phyloP scores from a whole-genome alignment of 2,113 vertebrate species.

The Pheucticus melanocephalus region DNA sequence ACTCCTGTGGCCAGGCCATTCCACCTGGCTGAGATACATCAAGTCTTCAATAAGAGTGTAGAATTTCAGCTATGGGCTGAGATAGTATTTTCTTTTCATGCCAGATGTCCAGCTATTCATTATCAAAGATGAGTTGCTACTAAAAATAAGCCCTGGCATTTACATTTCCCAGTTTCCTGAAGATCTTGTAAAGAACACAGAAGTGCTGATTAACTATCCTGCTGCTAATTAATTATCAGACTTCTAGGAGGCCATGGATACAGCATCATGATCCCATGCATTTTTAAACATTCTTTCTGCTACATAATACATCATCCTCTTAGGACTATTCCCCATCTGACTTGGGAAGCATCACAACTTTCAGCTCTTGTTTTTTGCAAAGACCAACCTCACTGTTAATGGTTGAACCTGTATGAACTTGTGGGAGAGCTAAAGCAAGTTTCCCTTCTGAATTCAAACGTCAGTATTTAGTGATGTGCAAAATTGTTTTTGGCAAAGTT shows the following conservation, averaged over 20 bases:
- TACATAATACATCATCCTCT: not conserved
- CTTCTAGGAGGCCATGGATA: not conserved
- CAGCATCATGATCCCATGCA: not conserved
- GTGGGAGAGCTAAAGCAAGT: conserved; percentile 20
- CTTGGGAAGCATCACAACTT: not conserved
- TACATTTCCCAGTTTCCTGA: not conserved
- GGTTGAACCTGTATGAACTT: conserved; percentile 49
- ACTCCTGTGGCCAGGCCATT: not conserved
- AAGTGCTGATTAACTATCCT: not conserved
- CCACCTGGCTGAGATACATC: not conserved
- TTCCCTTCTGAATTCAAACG: conserved; percentile 17
- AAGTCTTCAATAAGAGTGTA: not conserved
- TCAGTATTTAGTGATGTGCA: conserved; percentile 42
- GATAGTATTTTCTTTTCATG: not conserved
- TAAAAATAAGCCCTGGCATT: not conserved
- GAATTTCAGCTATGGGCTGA: not conserved
- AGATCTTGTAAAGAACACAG: not conserved
- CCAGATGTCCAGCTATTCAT: not conserved
- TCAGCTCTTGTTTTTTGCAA: conserved; percentile 3
- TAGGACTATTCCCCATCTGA: not conserved
- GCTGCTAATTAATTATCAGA: not conserved
- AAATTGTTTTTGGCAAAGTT: conserved; percentile 42
- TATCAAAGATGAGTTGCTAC: not conserved
- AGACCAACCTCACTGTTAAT: not conserved
- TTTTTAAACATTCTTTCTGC: conserved; percentile 15